phyloP scores from a whole-genome alignment of 2,888 invertebrate genomes.

The Atethmia centrago region DNA sequence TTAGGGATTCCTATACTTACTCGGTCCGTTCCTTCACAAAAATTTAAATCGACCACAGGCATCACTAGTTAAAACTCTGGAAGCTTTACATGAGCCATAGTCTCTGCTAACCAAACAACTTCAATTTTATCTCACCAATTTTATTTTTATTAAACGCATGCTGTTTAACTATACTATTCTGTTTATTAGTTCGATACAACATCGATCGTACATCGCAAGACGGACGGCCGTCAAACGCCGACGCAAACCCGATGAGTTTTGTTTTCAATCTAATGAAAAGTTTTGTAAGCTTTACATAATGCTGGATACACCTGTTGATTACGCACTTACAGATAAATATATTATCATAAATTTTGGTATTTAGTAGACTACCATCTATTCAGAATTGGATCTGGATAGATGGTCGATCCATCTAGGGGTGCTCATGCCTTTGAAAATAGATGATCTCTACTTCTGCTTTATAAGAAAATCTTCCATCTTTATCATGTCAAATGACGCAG shows the following conservation, averaged over 20 bases:
- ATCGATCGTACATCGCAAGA: slow-evolving; percentile 46
- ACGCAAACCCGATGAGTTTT: slow-evolving; percentile 35
- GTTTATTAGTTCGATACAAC: slow-evolving; percentile 51
- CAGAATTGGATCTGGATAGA: not conserved
- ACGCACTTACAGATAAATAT: slow-evolving; percentile 46
- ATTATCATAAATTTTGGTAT: slow-evolving; percentile 43
- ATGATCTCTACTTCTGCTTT: not conserved
- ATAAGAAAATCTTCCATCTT: not conserved
- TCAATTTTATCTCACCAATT: slow-evolving; percentile 26
- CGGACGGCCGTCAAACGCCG: slow-evolving; percentile 45
- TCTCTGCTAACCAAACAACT: not conserved
- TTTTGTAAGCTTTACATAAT: slow-evolving; percentile 60
- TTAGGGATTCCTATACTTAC: not conserved
- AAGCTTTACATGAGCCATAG: not conserved
- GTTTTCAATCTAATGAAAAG: slow-evolving; percentile 57
- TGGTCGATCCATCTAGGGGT: not conserved
- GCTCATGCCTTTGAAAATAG: not conserved
- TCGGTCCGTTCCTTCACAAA: not conserved
- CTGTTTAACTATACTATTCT: slow-evolving; percentile 17
- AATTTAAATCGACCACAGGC: not conserved
- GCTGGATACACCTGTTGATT: slow-evolving; percentile 57
- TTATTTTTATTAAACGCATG: slow-evolving; percentile 44
- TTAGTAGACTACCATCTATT: slow-evolving; percentile 21
- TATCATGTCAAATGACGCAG: not conserved
- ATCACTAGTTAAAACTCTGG: not conserved